Evolutionary conservation across 2,797 vertebrate species (phyloP), one percentile per base, ranked within the genome.

Genomic region (Neosilurus hyrtlii): DNA sequence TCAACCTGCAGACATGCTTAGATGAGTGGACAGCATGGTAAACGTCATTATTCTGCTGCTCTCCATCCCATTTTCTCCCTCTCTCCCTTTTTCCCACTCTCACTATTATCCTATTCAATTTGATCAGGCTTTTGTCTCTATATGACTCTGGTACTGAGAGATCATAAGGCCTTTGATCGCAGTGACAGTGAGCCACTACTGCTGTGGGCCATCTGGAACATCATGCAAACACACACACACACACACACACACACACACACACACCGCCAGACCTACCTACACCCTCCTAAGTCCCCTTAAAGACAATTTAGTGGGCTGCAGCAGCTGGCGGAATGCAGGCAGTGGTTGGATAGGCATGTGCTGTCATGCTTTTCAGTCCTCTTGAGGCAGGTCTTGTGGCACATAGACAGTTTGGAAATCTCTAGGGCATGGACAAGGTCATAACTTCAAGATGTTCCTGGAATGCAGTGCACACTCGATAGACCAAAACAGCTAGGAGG

Each of bases 121-220:
- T 75, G 75, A 84, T 86, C 54, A 63, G 56, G 26, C 10, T 26
- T 37, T 65, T 84, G 82, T 82, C 82, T 74, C 52, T 83, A 82
- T 84, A 59, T 82, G 85, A 84, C 82, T 84, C 73, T 26, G 65
- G 52, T 81, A 84, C 77, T 82, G 65, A 77, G 80, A 82, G 80
- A 72, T 82, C 62, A 79, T 79, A 63, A 54, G 67, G 79, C 74
- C 82, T 84, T 86, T 86, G 82, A 86, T 86, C 51, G 54, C 43
- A 56, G 81, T 68, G 56, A 73, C 80, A 82, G 37, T 78, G 57
- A 77, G 49, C 30, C 59, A 59, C 79, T 24, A 54, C 16, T n/a
- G 70, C 79, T 77, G 72, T 66, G 79, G 62, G 79, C 82, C 85
- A 86, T 86, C 82, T 86, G 85, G 82, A 82, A 49, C 78, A 67